Evolutionary conservation across 2,888 invertebrate genomes (phyloP).

Genomic region (Synergus gifuensis): DNA sequence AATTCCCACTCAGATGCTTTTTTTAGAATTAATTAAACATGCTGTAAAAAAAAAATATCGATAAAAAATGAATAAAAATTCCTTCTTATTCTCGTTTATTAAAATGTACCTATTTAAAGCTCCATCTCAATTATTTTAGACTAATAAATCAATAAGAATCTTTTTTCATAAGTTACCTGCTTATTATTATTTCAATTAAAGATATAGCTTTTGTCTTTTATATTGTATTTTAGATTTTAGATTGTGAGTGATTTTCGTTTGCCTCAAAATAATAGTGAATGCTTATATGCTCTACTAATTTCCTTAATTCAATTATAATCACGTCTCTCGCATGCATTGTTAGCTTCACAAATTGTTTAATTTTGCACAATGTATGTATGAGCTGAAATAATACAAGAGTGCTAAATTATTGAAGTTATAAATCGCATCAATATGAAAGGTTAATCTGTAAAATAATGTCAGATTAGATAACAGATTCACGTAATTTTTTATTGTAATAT

Average conservation of each 20-base stretch:
- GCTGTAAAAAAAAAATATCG: background rate
- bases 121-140: background rate
- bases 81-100: background rate
- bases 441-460: background rate
- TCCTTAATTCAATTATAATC: slow-evolving; percentile 3
- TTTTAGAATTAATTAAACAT: background rate
- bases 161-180: background rate
- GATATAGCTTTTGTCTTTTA: background rate
- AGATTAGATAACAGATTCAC: background rate
- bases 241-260: background rate
- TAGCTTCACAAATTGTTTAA: background rate
- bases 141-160: background rate
- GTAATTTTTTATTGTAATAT: background rate
- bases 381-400: background rate
- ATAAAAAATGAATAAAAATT: background rate
- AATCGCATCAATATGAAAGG: background rate
- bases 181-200: background rate
- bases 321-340: background rate
- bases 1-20: background rate
- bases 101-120: background rate
- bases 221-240: background rate
- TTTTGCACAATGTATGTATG: background rate
- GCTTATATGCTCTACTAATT: background rate
- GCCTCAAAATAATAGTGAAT: background rate
- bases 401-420: background rate